phyloP scores from a whole-genome alignment of 2,888 invertebrate species.

The Spodoptera picta region DNA sequence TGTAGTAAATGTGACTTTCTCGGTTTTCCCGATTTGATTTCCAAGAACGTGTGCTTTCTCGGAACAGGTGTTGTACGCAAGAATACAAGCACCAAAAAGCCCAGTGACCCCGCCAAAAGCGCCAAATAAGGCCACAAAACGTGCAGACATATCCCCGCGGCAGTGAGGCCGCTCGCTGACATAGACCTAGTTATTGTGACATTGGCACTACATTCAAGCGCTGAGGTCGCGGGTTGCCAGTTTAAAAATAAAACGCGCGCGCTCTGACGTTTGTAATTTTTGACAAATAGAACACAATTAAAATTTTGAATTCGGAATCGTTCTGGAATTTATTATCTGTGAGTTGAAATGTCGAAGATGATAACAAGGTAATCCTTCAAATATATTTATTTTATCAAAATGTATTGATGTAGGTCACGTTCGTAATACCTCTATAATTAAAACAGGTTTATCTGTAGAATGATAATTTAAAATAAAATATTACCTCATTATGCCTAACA shows the following conservation, averaged over 20 bases:
- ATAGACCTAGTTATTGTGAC: constrained; percentile 87
- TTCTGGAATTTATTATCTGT: constrained; percentile 16
- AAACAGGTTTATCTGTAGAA: too few species aligned
- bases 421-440: too few species aligned
- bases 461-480: too few species aligned
- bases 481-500: too few species aligned
- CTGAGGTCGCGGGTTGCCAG: constrained; percentile 83
- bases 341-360: constrained; percentile 13
- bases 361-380: constrained; percentile 14
- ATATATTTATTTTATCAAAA: too few species aligned
- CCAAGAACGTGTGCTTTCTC: constrained; percentile 20
- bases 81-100: constrained; percentile 56
- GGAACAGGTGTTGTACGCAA: constrained; percentile 42
- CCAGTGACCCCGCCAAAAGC: constrained; percentile 66
- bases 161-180: constrained; percentile 82
- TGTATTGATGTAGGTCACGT: too few species aligned
- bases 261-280: constrained; percentile 66
- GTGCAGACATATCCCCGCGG: constrained; percentile 66
- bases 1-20: too few species aligned
- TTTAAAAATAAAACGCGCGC: constrained; percentile 83
- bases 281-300: constrained; percentile 56
- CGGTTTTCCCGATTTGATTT: constrained; percentile 1
- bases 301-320: constrained; percentile 24
- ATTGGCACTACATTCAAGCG: constrained; percentile 88
- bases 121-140: constrained; percentile 71